Percentiles rank a stretch among this genome's conserved stretches.
These are phyloP conservation scores for Conus canariensis DNA, from an alignment of 2,888 invertebrate genomes.

Conservation along the genomic window DNA sequence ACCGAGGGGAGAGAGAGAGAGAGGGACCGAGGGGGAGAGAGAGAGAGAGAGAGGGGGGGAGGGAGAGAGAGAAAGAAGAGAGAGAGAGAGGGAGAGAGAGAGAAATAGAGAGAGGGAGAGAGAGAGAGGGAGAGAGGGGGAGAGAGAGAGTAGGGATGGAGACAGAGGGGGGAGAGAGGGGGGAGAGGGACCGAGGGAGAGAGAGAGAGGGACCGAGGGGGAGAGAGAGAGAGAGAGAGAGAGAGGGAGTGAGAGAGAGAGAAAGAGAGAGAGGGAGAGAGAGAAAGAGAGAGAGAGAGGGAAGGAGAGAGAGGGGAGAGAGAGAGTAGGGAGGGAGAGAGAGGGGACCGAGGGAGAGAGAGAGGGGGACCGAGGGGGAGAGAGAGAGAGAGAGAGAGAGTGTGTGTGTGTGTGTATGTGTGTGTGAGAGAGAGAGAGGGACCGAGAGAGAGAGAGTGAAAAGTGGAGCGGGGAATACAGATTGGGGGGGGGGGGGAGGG, in stretches of 20 bases:
- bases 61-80: background rate
- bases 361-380: background rate
- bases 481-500: too few relatives aligned
- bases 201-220: background rate
- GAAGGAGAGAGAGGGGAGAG: background rate
- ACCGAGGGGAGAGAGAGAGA: background rate
- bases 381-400: background rate
- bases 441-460: background rate
- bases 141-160: background rate
- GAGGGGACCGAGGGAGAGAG: background rate
- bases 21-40: background rate
- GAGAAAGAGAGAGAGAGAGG: background rate
- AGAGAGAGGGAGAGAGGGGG: too few relatives aligned
- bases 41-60: background rate
- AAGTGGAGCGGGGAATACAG: too few relatives aligned
- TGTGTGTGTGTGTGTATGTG: too few relatives aligned
- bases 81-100: background rate
- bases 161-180: background rate
- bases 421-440: background rate
- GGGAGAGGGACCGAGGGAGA: background rate
- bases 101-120: too few relatives aligned
- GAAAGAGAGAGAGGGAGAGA: background rate
- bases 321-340: background rate
- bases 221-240: background rate
- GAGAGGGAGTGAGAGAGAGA: constrained; percentile 7